Percentiles rank a stretch among this genome's conserved stretches.
These are phyloP conservation scores for Verasper variegatus DNA, from an alignment of 2,113 vertebrate species.

Conservation along the genomic window DNA sequence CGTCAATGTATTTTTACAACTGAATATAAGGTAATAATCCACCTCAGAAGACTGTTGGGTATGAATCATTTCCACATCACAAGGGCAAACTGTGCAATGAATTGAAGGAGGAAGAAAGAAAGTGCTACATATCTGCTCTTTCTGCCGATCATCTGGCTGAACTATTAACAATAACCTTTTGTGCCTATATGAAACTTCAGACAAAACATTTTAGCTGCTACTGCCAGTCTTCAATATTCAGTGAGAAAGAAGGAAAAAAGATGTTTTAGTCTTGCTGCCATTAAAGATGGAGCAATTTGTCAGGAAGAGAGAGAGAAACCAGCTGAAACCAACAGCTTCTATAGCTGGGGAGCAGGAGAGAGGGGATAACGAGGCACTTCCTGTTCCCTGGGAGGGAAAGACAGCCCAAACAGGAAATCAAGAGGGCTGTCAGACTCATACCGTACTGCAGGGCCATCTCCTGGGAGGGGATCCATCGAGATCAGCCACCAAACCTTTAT, in stretches of 20 bases:
- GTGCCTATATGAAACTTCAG: neutral
- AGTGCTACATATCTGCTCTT: neutral
- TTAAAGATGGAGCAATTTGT: neutral
- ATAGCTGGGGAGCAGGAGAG: no score
- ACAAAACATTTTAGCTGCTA: no score
- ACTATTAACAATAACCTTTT: neutral
- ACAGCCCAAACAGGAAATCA: no score
- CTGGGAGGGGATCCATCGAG: neutral
- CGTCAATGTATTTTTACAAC: neutral
- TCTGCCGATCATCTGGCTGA: neutral
- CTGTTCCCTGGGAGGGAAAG: no score
- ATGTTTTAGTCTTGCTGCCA: neutral
- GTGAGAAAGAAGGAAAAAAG: no score
- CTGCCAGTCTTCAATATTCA: no score
- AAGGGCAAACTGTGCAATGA: neutral
- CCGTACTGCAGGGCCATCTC: neutral
- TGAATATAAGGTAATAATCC: slow-evolving; percentile 7
- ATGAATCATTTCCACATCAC: slow-evolving; percentile 17
- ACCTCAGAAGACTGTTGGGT: neutral
- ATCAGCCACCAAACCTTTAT: neutral
- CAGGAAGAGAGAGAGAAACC: no score
- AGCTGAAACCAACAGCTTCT: no score
- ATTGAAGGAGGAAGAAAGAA: neutral
- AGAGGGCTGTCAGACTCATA: no score
- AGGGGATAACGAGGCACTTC: no score